These are phyloP conservation scores for Polydrusus cervinus DNA, from an alignment of 2,888 invertebrate species.

Conservation along the genomic window DNA sequence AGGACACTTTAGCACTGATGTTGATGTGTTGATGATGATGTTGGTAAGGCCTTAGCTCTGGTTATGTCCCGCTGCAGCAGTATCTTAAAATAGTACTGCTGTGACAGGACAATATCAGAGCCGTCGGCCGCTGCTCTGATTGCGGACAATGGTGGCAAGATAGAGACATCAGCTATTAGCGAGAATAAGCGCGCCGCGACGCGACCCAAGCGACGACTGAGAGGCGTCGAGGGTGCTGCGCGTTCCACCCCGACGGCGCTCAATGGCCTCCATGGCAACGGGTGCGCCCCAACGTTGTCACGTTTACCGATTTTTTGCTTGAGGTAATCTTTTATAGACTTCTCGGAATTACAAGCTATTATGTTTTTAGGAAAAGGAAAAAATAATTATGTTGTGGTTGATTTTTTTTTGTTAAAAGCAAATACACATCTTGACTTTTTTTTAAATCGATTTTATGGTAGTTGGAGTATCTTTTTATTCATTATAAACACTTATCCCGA, in stretches of 20 bases:
- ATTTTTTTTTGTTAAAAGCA: too few relatives aligned
- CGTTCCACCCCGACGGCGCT: conserved; percentile 61
- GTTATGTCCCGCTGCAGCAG: conserved; percentile 96
- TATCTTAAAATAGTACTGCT: conserved; percentile 90
- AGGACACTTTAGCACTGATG: conserved; percentile 37
- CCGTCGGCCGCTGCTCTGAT: conserved; percentile 64
- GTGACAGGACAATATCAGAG: conserved; percentile 98
- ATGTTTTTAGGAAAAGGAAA: neutral
- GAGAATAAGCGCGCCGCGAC: conserved; percentile 66
- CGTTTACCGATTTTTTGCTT: conserved; percentile 5
- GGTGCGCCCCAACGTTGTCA: conserved; percentile 53
- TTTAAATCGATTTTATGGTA: too few relatives aligned
- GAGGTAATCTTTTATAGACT: neutral
- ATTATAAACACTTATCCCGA: too few relatives aligned
- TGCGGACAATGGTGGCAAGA: conserved; percentile 63
- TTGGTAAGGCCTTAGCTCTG: conserved; percentile 72
- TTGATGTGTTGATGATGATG: neutral
- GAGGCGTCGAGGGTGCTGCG: conserved; percentile 69
- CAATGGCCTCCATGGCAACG: conserved; percentile 71
- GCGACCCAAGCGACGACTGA: conserved; percentile 73
- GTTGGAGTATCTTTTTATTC: too few relatives aligned
- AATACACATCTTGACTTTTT: too few relatives aligned
- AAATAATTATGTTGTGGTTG: too few relatives aligned
- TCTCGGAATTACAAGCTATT: neutral
- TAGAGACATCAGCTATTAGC: conserved; percentile 62